Evolutionary conservation across 1,140 invertebrate genomes (phyloP).

Genomic region (Heliothis subflexa): DNA sequence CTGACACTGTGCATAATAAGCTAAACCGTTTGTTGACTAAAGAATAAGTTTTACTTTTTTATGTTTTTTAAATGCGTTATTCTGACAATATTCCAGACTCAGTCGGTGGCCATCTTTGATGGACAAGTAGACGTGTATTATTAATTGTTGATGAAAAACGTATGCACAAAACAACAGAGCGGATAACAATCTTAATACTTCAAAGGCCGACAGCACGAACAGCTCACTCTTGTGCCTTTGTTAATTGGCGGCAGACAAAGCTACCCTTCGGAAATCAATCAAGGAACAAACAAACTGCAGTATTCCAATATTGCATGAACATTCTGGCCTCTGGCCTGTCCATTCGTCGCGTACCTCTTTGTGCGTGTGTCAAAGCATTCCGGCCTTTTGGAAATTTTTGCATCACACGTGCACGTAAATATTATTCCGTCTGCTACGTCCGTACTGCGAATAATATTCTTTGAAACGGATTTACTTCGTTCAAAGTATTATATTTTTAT

Average conservation of each 20-base stretch:
- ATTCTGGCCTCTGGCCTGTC: background rate
- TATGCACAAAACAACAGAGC: background rate
- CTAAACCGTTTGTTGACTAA: no score
- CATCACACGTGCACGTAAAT: background rate
- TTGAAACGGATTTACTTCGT: background rate
- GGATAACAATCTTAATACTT: constrained; percentile 21
- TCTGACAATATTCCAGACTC: no score
- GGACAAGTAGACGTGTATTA: no score
- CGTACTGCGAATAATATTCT: background rate
- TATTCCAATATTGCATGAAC: background rate
- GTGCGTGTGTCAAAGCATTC: background rate
- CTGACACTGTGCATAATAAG: background rate
- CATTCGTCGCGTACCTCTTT: background rate
- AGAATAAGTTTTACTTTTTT: no score
- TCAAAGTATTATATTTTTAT: background rate
- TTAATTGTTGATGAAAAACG: background rate
- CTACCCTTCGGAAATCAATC: constrained; percentile 28
- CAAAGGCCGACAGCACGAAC: constrained; percentile 1
- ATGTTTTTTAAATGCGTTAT: no score
- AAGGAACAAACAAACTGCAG: constrained; percentile 7
- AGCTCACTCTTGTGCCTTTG: constrained; percentile 8
- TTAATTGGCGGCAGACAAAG: constrained; percentile 24
- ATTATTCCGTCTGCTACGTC: background rate
- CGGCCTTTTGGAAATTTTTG: background rate
- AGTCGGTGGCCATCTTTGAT: background rate